Conservation (phyloP, 2,113 vertebrate species). For the Nerophis lumbriciformis region DNA sequence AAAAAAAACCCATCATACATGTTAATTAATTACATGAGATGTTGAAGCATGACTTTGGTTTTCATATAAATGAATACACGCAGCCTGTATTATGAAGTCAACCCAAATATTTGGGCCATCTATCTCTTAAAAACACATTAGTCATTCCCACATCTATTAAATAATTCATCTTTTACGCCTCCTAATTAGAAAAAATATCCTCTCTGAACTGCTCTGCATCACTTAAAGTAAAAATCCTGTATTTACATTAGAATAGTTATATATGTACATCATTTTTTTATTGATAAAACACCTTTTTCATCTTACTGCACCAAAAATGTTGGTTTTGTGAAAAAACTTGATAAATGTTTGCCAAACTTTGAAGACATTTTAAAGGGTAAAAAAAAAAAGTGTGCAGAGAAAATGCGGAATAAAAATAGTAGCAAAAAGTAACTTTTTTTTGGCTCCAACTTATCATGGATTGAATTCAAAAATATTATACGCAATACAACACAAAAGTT, state of each 20-base stretch:
- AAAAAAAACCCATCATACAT: neutral
- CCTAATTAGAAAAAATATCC: conserved; percentile 28
- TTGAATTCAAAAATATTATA: no score
- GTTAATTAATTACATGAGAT: neutral
- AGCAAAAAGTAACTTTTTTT: neutral
- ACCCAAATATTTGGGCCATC: no score
- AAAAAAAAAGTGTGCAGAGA: conserved; percentile 3
- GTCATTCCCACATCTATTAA: conserved; percentile 23
- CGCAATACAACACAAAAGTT: no score
- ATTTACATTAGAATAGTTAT: conserved; percentile 12
- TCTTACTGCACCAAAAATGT: conserved; percentile 3
- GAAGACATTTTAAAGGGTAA: no score
- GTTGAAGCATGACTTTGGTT: no score
- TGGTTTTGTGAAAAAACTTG: neutral
- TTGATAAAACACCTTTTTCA: conserved; percentile 14
- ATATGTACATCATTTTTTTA: conserved; percentile 17
- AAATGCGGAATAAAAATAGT: neutral
- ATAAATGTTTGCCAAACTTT: no score
- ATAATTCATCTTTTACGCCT: conserved; percentile 25
- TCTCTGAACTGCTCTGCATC: conserved; percentile 14
- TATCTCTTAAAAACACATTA: neutral
- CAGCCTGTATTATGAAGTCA: no score
- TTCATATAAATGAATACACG: no score
- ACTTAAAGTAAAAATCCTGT: conserved; percentile 7
- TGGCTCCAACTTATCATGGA: neutral